Percentiles rank a stretch among this genome's conserved stretches.
Conservation (phyloP, 1,140 invertebrate genomes). For the Mercenaria mercenaria region DNA sequence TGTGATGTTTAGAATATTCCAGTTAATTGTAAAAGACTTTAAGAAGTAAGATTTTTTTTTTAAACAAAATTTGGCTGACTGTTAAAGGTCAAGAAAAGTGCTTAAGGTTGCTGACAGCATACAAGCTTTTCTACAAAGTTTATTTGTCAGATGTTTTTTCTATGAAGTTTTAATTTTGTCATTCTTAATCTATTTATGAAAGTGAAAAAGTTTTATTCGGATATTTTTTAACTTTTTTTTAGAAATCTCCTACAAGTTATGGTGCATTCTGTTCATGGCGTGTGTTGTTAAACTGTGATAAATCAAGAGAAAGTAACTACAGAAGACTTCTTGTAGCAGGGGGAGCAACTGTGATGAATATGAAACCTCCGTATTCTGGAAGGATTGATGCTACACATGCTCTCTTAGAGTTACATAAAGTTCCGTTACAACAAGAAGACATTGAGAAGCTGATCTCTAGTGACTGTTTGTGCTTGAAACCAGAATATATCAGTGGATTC, state of each 20-base stretch:
- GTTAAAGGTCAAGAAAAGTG: too few relatives aligned
- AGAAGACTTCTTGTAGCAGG: conserved; percentile 91
- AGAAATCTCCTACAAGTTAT: conserved; percentile 73
- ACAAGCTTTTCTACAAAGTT: too few relatives aligned
- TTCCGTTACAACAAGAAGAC: conserved; percentile 84
- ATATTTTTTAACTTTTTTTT: not conserved
- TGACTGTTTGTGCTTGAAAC: conserved; percentile 87
- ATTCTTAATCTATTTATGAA: too few relatives aligned
- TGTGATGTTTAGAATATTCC: too few relatives aligned
- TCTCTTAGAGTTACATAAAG: conserved; percentile 88
- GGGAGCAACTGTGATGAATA: conserved; percentile 89
- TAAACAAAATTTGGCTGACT: too few relatives aligned
- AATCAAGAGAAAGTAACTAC: conserved; percentile 89
- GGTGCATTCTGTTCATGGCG: conserved; percentile 90
- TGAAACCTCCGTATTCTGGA: conserved; percentile 82
- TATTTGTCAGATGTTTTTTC: too few relatives aligned
- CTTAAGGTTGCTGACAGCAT: too few relatives aligned
- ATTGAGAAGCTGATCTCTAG: conserved; percentile 85
- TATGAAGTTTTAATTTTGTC: too few relatives aligned
- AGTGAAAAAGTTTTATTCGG: too few relatives aligned
- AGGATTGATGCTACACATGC: conserved; percentile 87
- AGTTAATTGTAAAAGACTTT: too few relatives aligned
- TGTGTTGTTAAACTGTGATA: conserved; percentile 90
- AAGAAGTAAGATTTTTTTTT: too few relatives aligned
- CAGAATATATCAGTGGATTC: conserved; percentile 88